Conservation (phyloP, 2,888 invertebrate genomes). For the Limnephilus rhombicus region DNA sequence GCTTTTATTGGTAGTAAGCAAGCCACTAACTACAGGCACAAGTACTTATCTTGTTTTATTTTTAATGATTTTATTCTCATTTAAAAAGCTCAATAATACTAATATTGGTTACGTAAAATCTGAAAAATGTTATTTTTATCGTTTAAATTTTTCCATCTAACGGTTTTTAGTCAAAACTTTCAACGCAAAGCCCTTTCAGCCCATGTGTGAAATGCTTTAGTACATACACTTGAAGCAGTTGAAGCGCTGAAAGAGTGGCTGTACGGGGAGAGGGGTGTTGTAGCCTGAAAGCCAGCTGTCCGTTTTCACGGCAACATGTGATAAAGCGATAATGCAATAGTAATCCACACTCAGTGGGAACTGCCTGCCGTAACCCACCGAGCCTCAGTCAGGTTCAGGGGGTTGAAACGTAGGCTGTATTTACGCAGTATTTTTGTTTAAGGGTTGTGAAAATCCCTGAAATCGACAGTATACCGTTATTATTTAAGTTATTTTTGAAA, state of each 20-base stretch:
- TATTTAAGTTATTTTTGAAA: too few relatives aligned
- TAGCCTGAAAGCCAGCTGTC: slow-evolving; percentile 58
- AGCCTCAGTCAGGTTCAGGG: slow-evolving; percentile 7
- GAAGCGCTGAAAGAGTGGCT: not conserved
- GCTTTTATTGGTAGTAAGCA: too few relatives aligned
- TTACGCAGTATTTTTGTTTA: not conserved
- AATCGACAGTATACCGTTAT: too few relatives aligned
- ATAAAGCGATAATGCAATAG: slow-evolving; percentile 49
- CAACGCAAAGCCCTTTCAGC: not conserved
- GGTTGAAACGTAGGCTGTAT: not conserved
- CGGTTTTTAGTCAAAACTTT: not conserved
- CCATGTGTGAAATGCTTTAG: slow-evolving; percentile 22
- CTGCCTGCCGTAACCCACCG: slow-evolving; percentile 41
- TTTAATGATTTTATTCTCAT: too few relatives aligned
- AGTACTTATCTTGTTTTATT: too few relatives aligned
- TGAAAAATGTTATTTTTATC: not conserved
- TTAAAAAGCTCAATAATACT: not conserved
- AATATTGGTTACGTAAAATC: not conserved
- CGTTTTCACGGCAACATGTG: slow-evolving; percentile 53
- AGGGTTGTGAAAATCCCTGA: not conserved
- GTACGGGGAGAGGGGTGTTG: slow-evolving; percentile 2
- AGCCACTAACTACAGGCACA: too few relatives aligned
- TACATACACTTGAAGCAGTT: not conserved
- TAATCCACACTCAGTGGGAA: slow-evolving; percentile 48
- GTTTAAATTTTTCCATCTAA: not conserved